Percentiles rank a stretch among this genome's conserved stretches.
phyloP scores from a whole-genome alignment of 2,113 vertebrate genomes.

The Thymallus thymallus region DNA sequence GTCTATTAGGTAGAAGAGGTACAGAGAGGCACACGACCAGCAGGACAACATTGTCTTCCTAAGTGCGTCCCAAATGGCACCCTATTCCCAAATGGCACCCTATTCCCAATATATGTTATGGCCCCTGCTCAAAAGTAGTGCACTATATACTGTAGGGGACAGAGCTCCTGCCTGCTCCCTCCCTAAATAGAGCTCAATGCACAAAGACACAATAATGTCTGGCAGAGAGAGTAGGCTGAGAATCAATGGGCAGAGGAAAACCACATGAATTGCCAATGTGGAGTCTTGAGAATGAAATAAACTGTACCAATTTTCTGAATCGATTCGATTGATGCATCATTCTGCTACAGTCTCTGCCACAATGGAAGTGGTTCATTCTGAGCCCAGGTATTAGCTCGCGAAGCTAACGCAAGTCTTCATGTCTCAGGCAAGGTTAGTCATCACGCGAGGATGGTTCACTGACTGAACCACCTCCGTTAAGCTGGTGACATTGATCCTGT shows the following conservation, averaged over 20 bases:
- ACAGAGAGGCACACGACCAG: conserved; percentile 40
- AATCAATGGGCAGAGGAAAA: conserved; percentile 56
- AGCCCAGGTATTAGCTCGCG: no score
- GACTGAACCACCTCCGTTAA: no score
- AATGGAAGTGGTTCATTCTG: not conserved
- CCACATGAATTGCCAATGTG: conserved; percentile 66
- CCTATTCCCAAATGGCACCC: no score
- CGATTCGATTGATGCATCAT: conserved; percentile 60
- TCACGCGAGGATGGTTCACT: no score
- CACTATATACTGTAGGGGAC: no score
- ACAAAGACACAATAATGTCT: conserved; percentile 15
- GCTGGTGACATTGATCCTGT: conserved; percentile 2
- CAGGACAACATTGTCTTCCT: conserved; percentile 63
- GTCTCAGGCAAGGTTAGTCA: no score
- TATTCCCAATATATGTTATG: no score
- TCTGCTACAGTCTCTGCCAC: conserved; percentile 14
- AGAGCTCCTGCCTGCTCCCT: conserved; percentile 23
- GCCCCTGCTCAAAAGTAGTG: no score
- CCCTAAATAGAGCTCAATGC: conserved; percentile 43
- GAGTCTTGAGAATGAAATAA: conserved; percentile 69
- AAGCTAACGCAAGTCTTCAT: no score
- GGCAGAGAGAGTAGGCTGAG: not conserved
- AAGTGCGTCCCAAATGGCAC: no score
- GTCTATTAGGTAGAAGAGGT: conserved; percentile 70
- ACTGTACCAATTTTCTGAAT: conserved; percentile 53